These are phyloP conservation scores for Dicyrtoma fusca DNA, from an alignment of 2,888 invertebrate species.

Conservation along the genomic window DNA sequence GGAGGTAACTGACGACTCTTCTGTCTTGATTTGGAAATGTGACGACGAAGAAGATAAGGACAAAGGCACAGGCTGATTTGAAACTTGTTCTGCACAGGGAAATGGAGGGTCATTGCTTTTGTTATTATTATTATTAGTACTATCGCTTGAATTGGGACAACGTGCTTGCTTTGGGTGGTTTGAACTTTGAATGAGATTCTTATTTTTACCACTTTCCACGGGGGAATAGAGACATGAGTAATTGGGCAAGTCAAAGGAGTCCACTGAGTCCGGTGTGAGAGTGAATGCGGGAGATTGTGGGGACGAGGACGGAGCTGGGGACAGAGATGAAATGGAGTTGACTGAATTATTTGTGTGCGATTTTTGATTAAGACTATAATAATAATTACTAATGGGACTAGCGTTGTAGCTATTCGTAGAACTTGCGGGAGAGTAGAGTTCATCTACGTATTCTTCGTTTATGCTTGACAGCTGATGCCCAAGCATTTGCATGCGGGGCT, in stretches of 20 bases:
- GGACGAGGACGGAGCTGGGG: conserved; percentile 1
- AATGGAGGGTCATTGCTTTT: too few relatives aligned
- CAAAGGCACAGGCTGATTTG: neutral
- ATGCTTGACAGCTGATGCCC: too few relatives aligned
- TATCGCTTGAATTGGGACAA: too few relatives aligned
- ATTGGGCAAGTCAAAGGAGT: neutral
- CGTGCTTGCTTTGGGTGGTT: too few relatives aligned
- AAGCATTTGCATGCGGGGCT: too few relatives aligned
- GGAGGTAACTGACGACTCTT: neutral
- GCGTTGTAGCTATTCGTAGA: conserved; percentile 4
- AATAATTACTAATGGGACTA: neutral
- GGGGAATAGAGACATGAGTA: neutral
- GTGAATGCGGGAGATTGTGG: conserved; percentile 2
- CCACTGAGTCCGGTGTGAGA: neutral
- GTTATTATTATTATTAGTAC: too few relatives aligned
- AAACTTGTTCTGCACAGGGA: neutral
- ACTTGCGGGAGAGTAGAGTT: conserved; percentile 4
- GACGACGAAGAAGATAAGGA: neutral
- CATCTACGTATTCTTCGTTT: conserved; percentile 7
- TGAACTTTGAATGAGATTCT: too few relatives aligned
- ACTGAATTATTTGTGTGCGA: neutral
- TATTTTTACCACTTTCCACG: too few relatives aligned
- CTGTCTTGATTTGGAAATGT: neutral
- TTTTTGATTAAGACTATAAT: too few relatives aligned
- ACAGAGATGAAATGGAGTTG: neutral